Base-by-base conservation (phyloP, 2,888 invertebrate species). In the Oscheius sp. region DNA sequence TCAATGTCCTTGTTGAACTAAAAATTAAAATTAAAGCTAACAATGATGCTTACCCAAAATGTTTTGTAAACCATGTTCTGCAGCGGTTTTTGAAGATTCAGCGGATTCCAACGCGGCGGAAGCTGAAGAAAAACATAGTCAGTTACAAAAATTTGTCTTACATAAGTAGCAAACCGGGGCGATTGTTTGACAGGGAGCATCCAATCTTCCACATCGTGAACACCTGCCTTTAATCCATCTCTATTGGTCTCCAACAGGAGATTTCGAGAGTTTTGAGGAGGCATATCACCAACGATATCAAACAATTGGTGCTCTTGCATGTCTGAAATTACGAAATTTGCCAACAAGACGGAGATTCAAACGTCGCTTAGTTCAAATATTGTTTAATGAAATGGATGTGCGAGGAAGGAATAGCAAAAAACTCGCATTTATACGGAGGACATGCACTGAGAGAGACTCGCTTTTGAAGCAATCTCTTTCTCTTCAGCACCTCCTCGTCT, bases 41-140 rank as follows among this genome's bases (percentile, higher is more conserved):
- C 13, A 21, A 9, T 53, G 3, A 3, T 53, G 13, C 35, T 11
- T 13, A 63, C 63, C 68, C 55, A 53, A 37, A 68, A 68, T 2
- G 53, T 55, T 37, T 68, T 68, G 42, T 68, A 68, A 13, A 37
- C 68, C 68, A 68, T 68, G 32, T 68, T 68, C n/a, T 68, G 55
- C 35, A 68, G 37, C 2, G 68, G 68, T 5, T 42, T 33, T 3
- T 10, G 13, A 5, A 63, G 47, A n/a, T 63, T 63, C 21, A 11
- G 5, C n/a, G 7, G 42, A 48, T 48, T 29, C 47, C 47, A 63
- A 47, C 63, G 7, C 5, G 21, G 32, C 11, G n/a, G 32, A 58
- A 58, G 3, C 58, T 58, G 11, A 5, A 58, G 29, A 58, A 21
- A 32, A 5, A 21, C 29, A 5, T 7, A 58, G 11, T 42, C 42